Evolutionary conservation across 2,113 vertebrate species (phyloP).

Genomic region (Bubo blakistoni): DNA sequence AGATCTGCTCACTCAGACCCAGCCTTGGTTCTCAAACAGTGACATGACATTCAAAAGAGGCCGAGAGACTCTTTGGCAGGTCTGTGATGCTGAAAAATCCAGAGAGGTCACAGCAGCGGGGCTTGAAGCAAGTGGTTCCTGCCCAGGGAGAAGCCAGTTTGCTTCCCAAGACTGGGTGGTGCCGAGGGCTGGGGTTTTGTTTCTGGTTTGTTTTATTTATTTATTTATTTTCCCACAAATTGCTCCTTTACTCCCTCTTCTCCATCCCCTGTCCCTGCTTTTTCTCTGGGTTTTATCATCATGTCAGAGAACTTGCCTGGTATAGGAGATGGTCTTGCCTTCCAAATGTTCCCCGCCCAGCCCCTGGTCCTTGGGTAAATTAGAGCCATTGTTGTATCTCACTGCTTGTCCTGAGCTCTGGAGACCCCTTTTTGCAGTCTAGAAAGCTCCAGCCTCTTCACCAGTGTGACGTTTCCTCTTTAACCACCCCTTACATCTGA

Average conservation of each 20-base stretch:
- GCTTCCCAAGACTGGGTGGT: not conserved
- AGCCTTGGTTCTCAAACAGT: conserved; percentile 5
- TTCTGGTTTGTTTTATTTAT: not conserved
- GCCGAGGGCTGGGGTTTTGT: not conserved
- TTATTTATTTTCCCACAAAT: fast-evolving
- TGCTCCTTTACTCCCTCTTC: not conserved
- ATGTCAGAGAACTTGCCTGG: not conserved
- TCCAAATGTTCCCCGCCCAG: not conserved
- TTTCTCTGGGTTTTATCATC: not conserved
- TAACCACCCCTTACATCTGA: conserved; percentile 41
- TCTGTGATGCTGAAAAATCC: not conserved
- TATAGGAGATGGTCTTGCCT: not conserved
- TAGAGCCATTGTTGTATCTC: not conserved
- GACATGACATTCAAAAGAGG: not conserved
- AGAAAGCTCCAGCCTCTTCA: conserved; percentile 13
- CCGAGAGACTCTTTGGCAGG: not conserved
- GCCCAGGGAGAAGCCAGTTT: not conserved
- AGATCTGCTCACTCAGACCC: not conserved
- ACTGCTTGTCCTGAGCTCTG: not conserved
- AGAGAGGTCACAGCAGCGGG: not conserved
- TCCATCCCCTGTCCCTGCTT: not conserved
- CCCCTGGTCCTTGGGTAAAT: not conserved
- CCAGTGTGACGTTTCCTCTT: not conserved
- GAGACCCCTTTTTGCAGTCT: not conserved
- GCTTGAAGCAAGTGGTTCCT: not conserved